Evolutionary conservation across 2,797 vertebrate species (phyloP).

Genomic region (Hylomyscus alleni): DNA sequence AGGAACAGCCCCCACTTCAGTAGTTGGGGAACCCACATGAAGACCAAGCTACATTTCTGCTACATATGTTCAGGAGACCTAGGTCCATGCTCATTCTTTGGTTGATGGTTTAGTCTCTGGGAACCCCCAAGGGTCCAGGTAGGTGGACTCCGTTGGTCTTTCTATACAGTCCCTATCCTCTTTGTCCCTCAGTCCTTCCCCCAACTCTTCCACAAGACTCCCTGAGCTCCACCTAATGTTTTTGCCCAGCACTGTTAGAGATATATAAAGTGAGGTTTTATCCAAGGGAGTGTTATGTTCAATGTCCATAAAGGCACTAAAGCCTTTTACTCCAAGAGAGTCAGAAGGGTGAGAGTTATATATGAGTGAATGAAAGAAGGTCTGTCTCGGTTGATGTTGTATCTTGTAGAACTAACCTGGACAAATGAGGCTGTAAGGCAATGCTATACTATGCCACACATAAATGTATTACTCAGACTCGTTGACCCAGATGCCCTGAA

Average conservation of each 20-base stretch:
- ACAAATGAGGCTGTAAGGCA: background rate
- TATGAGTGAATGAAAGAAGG: background rate
- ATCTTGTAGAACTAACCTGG: constrained; percentile 1
- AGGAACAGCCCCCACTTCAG: background rate
- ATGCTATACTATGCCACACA: background rate
- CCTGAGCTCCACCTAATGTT: background rate
- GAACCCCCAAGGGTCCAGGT: background rate
- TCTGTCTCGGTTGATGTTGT: background rate
- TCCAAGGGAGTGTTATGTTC: background rate
- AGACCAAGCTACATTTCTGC: background rate
- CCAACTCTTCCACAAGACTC: background rate
- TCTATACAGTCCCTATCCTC: background rate
- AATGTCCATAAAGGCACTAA: background rate
- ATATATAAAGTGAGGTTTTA: constrained; percentile 3
- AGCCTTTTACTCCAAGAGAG: background rate
- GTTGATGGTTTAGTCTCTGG: too few relatives aligned
- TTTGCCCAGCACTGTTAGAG: constrained; percentile 20
- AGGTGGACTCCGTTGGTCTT: background rate
- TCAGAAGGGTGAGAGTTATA: background rate
- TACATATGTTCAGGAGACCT: background rate
- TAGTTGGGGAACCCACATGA: too few relatives aligned
- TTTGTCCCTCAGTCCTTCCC: background rate
- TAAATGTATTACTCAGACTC: constrained; percentile 44
- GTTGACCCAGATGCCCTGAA: background rate
- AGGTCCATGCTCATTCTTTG: background rate